Percentiles rank a stretch among this genome's conserved stretches.
These are phyloP conservation scores for Oreochromis aureus DNA, from an alignment of 2,113 vertebrate genomes.

Conservation along the genomic window DNA sequence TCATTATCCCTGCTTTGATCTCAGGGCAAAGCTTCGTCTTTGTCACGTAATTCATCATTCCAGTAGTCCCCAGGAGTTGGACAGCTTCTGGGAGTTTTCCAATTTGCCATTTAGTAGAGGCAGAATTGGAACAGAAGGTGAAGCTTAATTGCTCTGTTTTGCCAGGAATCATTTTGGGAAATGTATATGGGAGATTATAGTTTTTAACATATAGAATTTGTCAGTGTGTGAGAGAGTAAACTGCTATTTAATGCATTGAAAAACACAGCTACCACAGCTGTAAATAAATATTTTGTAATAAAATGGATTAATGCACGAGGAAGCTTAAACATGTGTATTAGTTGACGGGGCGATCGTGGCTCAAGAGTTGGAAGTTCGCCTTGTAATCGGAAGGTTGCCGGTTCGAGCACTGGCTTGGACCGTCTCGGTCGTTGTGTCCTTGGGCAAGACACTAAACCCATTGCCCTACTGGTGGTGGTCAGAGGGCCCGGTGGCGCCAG, in stretches of 20 bases:
- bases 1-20: constrained; percentile 31
- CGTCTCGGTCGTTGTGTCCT: no score
- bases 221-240: neutral
- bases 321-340: neutral
- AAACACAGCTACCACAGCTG: neutral
- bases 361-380: no score
- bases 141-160: constrained; percentile 46
- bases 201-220: neutral
- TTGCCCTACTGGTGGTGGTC: no score
- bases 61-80: constrained; percentile 24
- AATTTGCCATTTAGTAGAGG: constrained; percentile 31
- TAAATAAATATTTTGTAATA: neutral
- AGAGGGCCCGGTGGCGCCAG: no score
- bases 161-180: constrained; percentile 31
- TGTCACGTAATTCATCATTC: constrained; percentile 28
- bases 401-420: no score
- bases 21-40: constrained; percentile 8
- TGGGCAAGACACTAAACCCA: no score
- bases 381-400: no score
- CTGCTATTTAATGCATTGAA: neutral
- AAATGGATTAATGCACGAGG: neutral
- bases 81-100: constrained; percentile 20
- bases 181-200: neutral
- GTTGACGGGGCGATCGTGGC: neutral
- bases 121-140: constrained; percentile 45